Base-by-base conservation (phyloP, 2,113 vertebrate genomes). In the Suricata suricatta region DNA sequence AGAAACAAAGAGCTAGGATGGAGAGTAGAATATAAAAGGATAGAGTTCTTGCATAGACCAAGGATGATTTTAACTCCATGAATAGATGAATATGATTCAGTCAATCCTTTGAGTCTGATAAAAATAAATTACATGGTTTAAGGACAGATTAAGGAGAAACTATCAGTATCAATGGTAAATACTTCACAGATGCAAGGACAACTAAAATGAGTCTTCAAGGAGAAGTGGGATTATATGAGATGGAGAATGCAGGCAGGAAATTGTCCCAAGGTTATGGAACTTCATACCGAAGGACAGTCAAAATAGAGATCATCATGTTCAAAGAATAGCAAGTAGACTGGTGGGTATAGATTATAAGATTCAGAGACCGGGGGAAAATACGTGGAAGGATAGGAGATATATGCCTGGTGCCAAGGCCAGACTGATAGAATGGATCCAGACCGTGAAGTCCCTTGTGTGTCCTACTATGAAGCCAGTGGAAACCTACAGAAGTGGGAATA, bases 401-500 rank as follows among this genome's bases (percentile, higher is more conserved):
- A 52, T 57, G 23, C 4, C 12, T 87, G 3, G 7, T 25, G 14
- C 23, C 66, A 35, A 96, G 50, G 25, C n/a, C 81, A 91, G 57
- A 74, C 23, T 54, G 41, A 90, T 13, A 52, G 41, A 76, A 27
- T 15, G 10, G 27, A 9, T 93, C 57, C 33, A 74, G 74, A 74
- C 33, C 80, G 33, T 79, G 63, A 92, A 60, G 27, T 7, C 38
- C 15, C 17, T 71, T 72, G 0, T 35, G 64, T 47, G 60, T 41
- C 29, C 41, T 69, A 7, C 74, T 66, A 64, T 16, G n/a, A 89
- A 95, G 33, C 23, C 68, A 95, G 5, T 21, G 23, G 27, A 97
- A 97, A 47, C 52, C 54, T 91, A 60, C 11, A 92, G 72, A 89
- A 7, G 15, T 98, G 95, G 84, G 79, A 95, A 64, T 94, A 97